These are phyloP conservation scores for Rousettus madagascariensis DNA, from an alignment of 2,797 vertebrate species.

Conservation along the genomic window DNA sequence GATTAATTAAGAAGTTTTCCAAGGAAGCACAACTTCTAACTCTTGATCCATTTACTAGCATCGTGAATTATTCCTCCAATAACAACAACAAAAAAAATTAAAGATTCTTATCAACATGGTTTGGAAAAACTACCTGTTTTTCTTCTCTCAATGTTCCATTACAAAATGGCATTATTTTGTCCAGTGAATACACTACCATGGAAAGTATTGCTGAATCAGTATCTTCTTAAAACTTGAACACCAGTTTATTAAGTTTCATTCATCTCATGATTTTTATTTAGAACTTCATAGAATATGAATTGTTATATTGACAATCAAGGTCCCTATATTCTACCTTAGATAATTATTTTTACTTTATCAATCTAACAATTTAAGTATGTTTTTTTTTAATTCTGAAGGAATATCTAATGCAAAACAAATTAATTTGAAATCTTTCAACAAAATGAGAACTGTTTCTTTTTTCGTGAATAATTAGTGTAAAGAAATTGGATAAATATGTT, in stretches of 20 bases:
- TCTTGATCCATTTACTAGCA: slow-evolving; percentile 4
- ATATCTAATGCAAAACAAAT: slow-evolving; percentile 64
- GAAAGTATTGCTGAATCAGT: background rate
- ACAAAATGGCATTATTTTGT: slow-evolving; percentile 32
- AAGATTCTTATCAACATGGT: background rate
- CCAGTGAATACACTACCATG: background rate
- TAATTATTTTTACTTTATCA: slow-evolving; percentile 76
- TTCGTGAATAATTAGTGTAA: slow-evolving; percentile 10
- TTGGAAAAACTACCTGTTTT: slow-evolving; percentile 3
- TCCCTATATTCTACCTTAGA: slow-evolving; percentile 55
- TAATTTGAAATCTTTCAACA: slow-evolving; percentile 66
- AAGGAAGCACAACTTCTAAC: slow-evolving; percentile 36
- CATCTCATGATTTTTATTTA: slow-evolving; percentile 53
- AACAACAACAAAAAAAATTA: slow-evolving; percentile 1
- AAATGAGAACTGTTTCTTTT: slow-evolving; percentile 57
- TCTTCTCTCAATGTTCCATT: slow-evolving; percentile 2
- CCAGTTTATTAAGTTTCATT: slow-evolving; percentile 28
- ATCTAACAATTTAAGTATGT: slow-evolving; percentile 66
- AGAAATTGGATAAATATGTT: slow-evolving; percentile 45
- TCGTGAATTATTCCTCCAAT: slow-evolving; percentile 37
- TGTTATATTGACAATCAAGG: slow-evolving; percentile 52
- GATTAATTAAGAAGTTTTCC: background rate
- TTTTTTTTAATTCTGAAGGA: slow-evolving; percentile 70
- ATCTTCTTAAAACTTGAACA: slow-evolving; percentile 53
- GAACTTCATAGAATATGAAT: slow-evolving; percentile 17